Evolutionary conservation across 2,888 invertebrate genomes (phyloP), one percentile per base, ranked within the genome.

Genomic region (Dascillus cervinus): DNA sequence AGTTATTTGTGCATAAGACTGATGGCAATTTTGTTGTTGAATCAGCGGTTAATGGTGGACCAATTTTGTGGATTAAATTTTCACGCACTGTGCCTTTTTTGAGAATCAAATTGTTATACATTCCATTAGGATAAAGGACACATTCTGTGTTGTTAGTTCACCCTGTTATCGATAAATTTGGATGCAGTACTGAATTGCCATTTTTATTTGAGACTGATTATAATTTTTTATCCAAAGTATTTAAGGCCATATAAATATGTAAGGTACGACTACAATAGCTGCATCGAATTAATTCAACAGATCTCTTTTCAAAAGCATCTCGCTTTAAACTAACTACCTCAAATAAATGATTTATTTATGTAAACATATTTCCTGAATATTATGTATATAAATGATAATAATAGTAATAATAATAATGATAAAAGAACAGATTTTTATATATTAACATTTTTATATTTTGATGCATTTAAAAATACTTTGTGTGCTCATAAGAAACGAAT

Each of bases 201-300:
- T 56, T 64, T 62, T 62, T 53, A 53, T 62, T 62, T 62, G 58
- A 64, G 63, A 64, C 63, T 64, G 63, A 64, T 56, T n/a, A 57
- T 55, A 41, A 50, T 50, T 55, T 52, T 52, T 55, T 53, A 50
- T 52, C 50, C 52, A 55, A 55, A 53, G 55, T 55, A 55, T 60
- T 59, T 48, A 45, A 37, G 40, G 43, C 36, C 35, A 39, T 39
- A 39, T 39, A n/a, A n/a, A n/a, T n/a, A 35, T 34, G 5, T 37
- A 28, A 41, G 32, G 28, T 32, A 27, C 12, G 22, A 24, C 19
- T 17, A 11, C 12, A 30, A 36, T 22, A n/a, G n/a, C n/a, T 27
- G 17, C 36, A 36, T 35, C 30, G 30, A 30, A 35, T 22, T 30
- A 30, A 33, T 17, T 4, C 28, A 35, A 37, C 44, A 47, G 45